phyloP scores from a whole-genome alignment of 1,140 invertebrate genomes.

The Lordiphosa mommai region DNA sequence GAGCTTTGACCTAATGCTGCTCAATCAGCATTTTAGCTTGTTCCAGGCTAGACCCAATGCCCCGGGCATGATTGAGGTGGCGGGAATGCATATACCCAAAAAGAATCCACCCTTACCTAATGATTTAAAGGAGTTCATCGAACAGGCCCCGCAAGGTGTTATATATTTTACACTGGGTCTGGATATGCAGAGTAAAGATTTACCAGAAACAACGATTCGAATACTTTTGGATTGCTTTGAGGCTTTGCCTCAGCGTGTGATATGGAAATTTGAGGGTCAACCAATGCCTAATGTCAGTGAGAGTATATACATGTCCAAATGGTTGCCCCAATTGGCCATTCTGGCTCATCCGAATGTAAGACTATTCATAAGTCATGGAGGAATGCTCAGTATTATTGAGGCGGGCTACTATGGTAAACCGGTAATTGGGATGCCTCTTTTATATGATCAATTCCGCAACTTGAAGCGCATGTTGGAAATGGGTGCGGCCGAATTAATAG shows the following conservation, averaged over 20 bases:
- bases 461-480: constrained; percentile 60
- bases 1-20: constrained; percentile 49
- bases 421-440: constrained; percentile 48
- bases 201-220: constrained; percentile 79
- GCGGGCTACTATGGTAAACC: constrained; percentile 61
- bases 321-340: constrained; percentile 81
- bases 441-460: constrained; percentile 48
- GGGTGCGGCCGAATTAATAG: constrained; percentile 82
- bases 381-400: constrained; percentile 80
- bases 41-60: constrained; percentile 47
- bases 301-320: constrained; percentile 84
- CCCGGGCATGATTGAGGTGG: constrained; percentile 78
- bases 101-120: constrained; percentile 43
- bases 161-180: constrained; percentile 84
- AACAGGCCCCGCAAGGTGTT: constrained; percentile 81
- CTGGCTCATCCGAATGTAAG: constrained; percentile 79
- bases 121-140: constrained; percentile 80
- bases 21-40: constrained; percentile 68
- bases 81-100: constrained; percentile 82
- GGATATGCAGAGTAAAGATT: constrained; percentile 80
- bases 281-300: constrained; percentile 59
- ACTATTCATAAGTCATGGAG: constrained; percentile 83
- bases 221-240: constrained; percentile 27
- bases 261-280: constrained; percentile 81
- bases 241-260: constrained; percentile 65